Evolutionary conservation across 2,888 invertebrate genomes (phyloP), one percentile per base, ranked within the genome.

Genomic region (Thecocarcelia acutangulata): DNA sequence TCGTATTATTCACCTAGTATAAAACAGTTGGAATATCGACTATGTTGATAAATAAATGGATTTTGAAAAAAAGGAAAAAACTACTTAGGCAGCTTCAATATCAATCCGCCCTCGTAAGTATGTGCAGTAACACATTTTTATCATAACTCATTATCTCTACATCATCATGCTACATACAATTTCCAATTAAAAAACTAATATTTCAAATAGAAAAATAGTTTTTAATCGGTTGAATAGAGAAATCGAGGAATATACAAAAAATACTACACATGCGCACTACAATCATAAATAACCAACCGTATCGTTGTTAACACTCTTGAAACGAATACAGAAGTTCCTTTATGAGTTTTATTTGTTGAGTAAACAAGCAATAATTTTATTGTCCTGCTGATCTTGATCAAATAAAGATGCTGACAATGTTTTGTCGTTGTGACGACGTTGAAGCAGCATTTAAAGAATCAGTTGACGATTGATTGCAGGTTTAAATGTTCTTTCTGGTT

Each of bases 321-420:
- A 37, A 58, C 21, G 6, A 12, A 66, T 40, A 48, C 66, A 56
- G 46, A 64, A 48, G 21, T 52, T 66, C 8, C 6, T 46, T 28
- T 50, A 3, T 50, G 13, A 15, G 4, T 19, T 42, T 50, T 70
- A 54, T 44, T 40, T 59, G 33, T 19, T 44, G 42, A n/a, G 11
- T 46, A 15, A 54, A 50, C 40, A 21, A 74, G 42, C 42, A 75
- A 42, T 50, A 58, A 66, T 44, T 75, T 75, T 59, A 59, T 66
- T 59, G 50, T 11, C 24, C 33, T 66, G 37, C 28, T 66, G 56
- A 74, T 58, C 46, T 64, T 54, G 59, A 79, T 61, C 15, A 79
- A 82, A 79, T 76, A 48, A 76, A 72, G 75, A 79, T 83, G 52
- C 54, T 78, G 56, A 78, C 77, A 63, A 52, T 80, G 63, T 68